phyloP scores from a whole-genome alignment of 2,888 invertebrate species.

The Malacosoma neustria region DNA sequence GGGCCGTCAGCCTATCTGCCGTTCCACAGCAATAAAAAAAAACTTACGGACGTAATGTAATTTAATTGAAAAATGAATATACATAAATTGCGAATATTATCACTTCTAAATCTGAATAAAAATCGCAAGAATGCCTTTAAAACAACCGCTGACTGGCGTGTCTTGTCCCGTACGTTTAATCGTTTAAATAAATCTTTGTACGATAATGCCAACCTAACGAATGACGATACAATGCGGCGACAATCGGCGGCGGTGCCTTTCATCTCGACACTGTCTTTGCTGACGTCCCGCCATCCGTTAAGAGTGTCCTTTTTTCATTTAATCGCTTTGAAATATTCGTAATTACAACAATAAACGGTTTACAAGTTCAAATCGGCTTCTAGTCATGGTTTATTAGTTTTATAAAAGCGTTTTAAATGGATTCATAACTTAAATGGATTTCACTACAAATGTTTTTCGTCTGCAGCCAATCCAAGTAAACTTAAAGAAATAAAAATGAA shows the following conservation, averaged over 20 bases:
- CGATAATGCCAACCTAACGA: slow-evolving; percentile 70
- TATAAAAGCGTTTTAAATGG: too few species aligned
- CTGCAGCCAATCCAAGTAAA: too few species aligned
- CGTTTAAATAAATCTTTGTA: slow-evolving; percentile 71
- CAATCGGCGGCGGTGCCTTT: slow-evolving; percentile 68
- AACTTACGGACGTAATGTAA: too few species aligned
- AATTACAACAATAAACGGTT: slow-evolving; percentile 17
- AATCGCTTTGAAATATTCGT: slow-evolving; percentile 18
- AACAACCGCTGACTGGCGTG: slow-evolving; percentile 16
- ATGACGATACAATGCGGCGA: slow-evolving; percentile 70
- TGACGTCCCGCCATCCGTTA: slow-evolving; percentile 25
- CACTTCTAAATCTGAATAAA: background rate
- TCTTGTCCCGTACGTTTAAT: slow-evolving; percentile 40
- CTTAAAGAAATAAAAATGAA: too few species aligned
- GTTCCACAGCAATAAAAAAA: too few species aligned
- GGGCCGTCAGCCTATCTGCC: too few species aligned
- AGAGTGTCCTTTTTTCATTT: slow-evolving; percentile 19
- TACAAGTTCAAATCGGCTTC: slow-evolving; percentile 9
- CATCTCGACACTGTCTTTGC: slow-evolving; percentile 68
- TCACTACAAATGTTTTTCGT: too few species aligned
- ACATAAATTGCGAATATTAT: background rate
- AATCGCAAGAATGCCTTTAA: background rate
- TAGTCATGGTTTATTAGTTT: too few species aligned
- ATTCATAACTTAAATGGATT: too few species aligned
- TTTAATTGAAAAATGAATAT: too few species aligned